Evolutionary conservation across 2,888 invertebrate genomes (phyloP).

Genomic region (Phortica magna): DNA sequence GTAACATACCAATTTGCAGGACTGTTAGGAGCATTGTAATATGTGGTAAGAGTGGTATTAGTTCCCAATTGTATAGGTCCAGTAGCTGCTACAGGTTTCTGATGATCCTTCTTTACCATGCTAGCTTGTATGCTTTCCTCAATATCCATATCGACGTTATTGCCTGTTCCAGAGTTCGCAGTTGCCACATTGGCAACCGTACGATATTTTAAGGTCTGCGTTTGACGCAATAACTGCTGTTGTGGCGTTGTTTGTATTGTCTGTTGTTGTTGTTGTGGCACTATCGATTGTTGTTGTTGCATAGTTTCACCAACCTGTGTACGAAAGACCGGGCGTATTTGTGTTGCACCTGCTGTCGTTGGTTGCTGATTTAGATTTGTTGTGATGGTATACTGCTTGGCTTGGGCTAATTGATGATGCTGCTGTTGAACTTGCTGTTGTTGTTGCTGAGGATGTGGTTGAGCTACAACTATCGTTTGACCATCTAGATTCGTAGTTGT

Average conservation of each 20-base stretch:
- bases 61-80: constrained; percentile 48
- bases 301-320: constrained; percentile 55
- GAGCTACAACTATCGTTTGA: constrained; percentile 57
- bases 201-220: constrained; percentile 43
- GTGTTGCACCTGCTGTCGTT: constrained; percentile 44
- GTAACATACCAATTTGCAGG: constrained; percentile 11
- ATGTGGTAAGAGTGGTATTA: constrained; percentile 71
- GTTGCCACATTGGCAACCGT: constrained; percentile 24
- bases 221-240: constrained; percentile 45
- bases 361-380: constrained; percentile 58
- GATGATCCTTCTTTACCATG: constrained; percentile 75
- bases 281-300: constrained; percentile 58
- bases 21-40: constrained; percentile 53
- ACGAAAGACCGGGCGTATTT: constrained; percentile 57
- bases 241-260: constrained; percentile 50
- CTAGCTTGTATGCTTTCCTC: constrained; percentile 77
- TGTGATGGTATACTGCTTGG: constrained; percentile 63
- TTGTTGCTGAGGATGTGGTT: constrained; percentile 45
- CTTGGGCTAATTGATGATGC: constrained; percentile 10
- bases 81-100: constrained; percentile 53
- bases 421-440: constrained; percentile 17
- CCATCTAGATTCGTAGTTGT: constrained; percentile 36
- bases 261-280: constrained; percentile 58
- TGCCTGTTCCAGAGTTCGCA: neutral
- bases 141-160: constrained; percentile 66